phyloP scores from a whole-genome alignment of 92 coral and sea anemone genomes.

The Porites cylindrica region DNA sequence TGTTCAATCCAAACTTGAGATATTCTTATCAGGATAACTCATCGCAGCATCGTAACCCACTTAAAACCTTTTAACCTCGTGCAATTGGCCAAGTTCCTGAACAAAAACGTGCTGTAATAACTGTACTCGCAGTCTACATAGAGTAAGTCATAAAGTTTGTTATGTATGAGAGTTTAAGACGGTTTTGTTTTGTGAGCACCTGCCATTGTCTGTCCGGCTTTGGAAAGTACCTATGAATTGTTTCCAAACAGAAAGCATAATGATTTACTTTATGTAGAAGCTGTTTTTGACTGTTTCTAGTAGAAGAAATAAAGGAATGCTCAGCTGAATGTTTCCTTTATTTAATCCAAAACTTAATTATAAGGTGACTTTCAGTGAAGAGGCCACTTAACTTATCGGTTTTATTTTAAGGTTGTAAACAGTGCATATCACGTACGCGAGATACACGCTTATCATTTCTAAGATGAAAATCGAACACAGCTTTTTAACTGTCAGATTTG shows the following conservation, averaged over 20 bases:
- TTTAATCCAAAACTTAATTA: background rate
- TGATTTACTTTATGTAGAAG: no score
- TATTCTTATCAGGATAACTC: no score
- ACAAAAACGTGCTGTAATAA: background rate
- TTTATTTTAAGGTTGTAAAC: constrained; percentile 5
- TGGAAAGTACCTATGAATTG: constrained; percentile 6
- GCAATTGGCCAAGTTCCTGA: background rate
- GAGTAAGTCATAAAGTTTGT: background rate
- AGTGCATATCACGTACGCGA: constrained; percentile 26
- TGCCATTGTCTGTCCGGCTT: background rate
- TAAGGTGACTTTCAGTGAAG: background rate
- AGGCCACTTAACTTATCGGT: constrained; percentile 1
- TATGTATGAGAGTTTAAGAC: no score
- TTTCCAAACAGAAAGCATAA: background rate
- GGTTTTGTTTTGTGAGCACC: background rate
- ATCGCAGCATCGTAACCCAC: no score
- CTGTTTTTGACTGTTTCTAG: no score
- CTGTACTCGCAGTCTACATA: background rate
- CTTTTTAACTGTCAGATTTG: constrained; percentile 15
- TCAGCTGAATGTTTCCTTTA: background rate
- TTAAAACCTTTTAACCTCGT: constrained; percentile 7
- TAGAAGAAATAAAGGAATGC: background rate
- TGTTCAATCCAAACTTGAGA: no score
- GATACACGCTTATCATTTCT: background rate
- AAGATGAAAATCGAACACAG: background rate